These are phyloP conservation scores for Natrix natrix DNA, from an alignment of 2,797 vertebrate species.

Conservation along the genomic window DNA sequence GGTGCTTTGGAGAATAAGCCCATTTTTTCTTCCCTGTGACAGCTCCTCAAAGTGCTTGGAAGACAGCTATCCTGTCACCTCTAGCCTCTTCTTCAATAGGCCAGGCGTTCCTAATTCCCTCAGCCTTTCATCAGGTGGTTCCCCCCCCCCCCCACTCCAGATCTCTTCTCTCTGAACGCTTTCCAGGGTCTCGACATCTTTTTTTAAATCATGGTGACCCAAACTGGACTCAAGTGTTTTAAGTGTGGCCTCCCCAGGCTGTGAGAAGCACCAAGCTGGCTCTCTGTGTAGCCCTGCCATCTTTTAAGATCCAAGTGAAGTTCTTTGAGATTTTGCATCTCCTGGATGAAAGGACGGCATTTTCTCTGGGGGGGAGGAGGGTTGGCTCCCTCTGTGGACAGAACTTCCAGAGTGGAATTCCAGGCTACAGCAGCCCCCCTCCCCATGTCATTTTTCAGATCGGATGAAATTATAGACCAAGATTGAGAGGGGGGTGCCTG, in stretches of 20 bases:
- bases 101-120: not conserved
- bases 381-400: not conserved
- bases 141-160: too few relatives aligned
- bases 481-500: not conserved
- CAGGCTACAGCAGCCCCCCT: not conserved
- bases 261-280: not conserved
- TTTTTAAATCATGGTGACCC: not conserved
- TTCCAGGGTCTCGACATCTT: not conserved
- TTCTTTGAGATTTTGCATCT: not conserved
- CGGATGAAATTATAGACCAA: not conserved
- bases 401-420: not conserved
- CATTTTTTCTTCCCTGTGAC: too few relatives aligned
- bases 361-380: too few relatives aligned
- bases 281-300: not conserved
- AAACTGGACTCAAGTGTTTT: not conserved
- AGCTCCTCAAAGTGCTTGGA: not conserved
- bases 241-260: too few relatives aligned
- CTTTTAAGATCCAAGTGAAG: not conserved
- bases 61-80: accelerated
- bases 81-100: not conserved
- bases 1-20: too few relatives aligned
- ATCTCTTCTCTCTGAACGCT: not conserved
- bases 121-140: not conserved
- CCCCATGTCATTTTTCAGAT: too few relatives aligned
- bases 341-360: not conserved